phyloP scores from a whole-genome alignment of 2,888 invertebrate genomes.

The Ornithoptera priamus region DNA sequence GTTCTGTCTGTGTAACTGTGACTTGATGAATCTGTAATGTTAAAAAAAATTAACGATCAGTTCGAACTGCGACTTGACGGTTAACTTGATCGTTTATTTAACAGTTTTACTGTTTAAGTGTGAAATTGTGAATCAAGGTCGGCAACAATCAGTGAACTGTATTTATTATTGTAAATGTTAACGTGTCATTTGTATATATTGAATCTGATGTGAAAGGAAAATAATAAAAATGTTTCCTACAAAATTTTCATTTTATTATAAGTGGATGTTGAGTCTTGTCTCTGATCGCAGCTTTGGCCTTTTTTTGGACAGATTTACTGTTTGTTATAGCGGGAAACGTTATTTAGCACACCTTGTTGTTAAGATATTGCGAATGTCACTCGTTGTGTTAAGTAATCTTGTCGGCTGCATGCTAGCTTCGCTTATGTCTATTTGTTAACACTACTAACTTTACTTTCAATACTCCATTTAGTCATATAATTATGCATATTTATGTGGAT shows the following conservation, averaged over 20 bases:
- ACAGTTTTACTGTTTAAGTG: slow-evolving; percentile 60
- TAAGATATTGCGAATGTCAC: slow-evolving; percentile 10
- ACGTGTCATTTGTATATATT: slow-evolving; percentile 78
- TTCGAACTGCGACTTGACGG: slow-evolving; percentile 51
- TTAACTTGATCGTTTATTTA: slow-evolving; percentile 61
- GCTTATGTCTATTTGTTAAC: slow-evolving; percentile 38
- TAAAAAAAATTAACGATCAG: slow-evolving; percentile 25
- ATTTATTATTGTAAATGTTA: slow-evolving; percentile 75
- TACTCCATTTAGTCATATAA: slow-evolving; percentile 18
- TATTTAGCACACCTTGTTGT: slow-evolving; percentile 29
- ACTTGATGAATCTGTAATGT: slow-evolving; percentile 16
- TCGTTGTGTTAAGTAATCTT: slow-evolving; percentile 33
- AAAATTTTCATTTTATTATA: slow-evolving; percentile 67
- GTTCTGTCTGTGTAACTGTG: slow-evolving; percentile 34
- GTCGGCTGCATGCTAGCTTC: slow-evolving; percentile 43
- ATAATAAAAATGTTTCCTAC: slow-evolving; percentile 76
- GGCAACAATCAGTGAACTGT: slow-evolving; percentile 59
- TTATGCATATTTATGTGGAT: slow-evolving; percentile 41
- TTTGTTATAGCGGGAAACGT: background rate
- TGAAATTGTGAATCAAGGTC: slow-evolving; percentile 55
- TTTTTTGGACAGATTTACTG: slow-evolving; percentile 2
- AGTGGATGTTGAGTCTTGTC: slow-evolving; percentile 64
- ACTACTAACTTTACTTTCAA: slow-evolving; percentile 30
- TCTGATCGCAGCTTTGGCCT: slow-evolving; percentile 53
- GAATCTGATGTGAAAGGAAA: slow-evolving; percentile 73